phyloP scores from a whole-genome alignment of 2,888 invertebrate genomes.

The Plusia festucae region DNA sequence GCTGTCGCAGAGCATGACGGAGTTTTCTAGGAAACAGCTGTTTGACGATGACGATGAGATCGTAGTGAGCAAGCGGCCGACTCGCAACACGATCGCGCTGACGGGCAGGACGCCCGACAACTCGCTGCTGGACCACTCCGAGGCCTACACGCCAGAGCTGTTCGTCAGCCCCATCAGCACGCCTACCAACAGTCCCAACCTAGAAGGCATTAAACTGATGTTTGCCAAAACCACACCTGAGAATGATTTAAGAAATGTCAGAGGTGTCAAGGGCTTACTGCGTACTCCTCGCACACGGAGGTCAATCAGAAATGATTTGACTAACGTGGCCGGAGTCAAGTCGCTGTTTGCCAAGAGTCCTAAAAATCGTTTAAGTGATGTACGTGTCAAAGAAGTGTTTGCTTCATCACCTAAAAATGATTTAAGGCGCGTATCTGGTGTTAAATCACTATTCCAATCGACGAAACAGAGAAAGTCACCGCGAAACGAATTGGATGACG shows the following conservation, averaged over 20 bases:
- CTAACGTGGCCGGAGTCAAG: slow-evolving; percentile 79
- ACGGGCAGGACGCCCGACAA: slow-evolving; percentile 60
- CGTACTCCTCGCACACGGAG: slow-evolving; percentile 69
- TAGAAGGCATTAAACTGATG: slow-evolving; percentile 70
- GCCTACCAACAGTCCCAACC: slow-evolving; percentile 68
- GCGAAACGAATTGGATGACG: slow-evolving; percentile 75
- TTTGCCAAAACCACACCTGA: slow-evolving; percentile 68
- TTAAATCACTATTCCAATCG: slow-evolving; percentile 63
- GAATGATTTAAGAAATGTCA: slow-evolving; percentile 71
- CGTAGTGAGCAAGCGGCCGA: slow-evolving; percentile 46
- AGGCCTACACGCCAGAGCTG: slow-evolving; percentile 71
- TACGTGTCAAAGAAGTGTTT: slow-evolving; percentile 78
- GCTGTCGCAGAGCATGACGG: slow-evolving; percentile 85
- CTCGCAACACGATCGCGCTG: slow-evolving; percentile 66
- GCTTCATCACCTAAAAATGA: slow-evolving; percentile 62
- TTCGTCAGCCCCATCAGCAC: slow-evolving; percentile 78
- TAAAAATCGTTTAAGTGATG: slow-evolving; percentile 66
- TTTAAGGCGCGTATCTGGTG: slow-evolving; percentile 68
- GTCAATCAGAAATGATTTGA: slow-evolving; percentile 78
- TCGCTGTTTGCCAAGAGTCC: slow-evolving; percentile 74
- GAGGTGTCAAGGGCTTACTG: slow-evolving; percentile 67
- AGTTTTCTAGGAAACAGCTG: slow-evolving; percentile 74
- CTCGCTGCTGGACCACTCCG: slow-evolving; percentile 64
- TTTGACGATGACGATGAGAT: slow-evolving; percentile 73
- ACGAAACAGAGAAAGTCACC: slow-evolving; percentile 65